Conservation (phyloP, 2,113 vertebrate genomes). For the Microtus pennsylvanicus region DNA sequence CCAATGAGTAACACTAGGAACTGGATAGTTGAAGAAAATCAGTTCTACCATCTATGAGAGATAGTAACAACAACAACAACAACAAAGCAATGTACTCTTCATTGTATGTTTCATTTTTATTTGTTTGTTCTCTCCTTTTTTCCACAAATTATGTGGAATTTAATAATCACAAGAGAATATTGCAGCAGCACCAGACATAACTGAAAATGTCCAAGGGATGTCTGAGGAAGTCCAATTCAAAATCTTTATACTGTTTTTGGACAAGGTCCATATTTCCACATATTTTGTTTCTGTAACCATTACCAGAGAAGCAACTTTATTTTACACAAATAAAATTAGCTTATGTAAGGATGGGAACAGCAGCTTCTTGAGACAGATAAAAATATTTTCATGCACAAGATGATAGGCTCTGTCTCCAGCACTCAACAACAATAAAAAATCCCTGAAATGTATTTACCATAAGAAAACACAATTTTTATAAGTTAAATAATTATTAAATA, state of each 20-base stretch:
- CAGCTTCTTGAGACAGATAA: neutral
- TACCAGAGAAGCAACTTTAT: neutral
- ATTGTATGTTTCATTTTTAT: neutral
- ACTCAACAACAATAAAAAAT: neutral
- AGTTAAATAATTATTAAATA: neutral
- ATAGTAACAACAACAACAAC: neutral
- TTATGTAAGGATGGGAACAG: neutral
- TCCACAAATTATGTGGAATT: neutral
- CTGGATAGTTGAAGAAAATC: neutral
- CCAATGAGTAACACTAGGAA: neutral
- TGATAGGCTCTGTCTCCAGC: neutral
- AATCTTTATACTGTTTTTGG: neutral
- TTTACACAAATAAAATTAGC: neutral
- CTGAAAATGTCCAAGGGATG: neutral
- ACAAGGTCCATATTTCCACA: neutral
- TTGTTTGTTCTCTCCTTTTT: neutral
- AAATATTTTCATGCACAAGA: neutral
- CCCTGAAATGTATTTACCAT: neutral
- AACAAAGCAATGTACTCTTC: neutral
- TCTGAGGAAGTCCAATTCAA: neutral
- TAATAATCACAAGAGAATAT: neutral
- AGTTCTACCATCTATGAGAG: neutral
- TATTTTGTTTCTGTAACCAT: neutral
- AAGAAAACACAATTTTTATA: neutral
- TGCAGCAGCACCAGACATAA: neutral